These are phyloP conservation scores for Drosophila histrio DNA, from an alignment of 2,888 invertebrate species.

Conservation along the genomic window DNA sequence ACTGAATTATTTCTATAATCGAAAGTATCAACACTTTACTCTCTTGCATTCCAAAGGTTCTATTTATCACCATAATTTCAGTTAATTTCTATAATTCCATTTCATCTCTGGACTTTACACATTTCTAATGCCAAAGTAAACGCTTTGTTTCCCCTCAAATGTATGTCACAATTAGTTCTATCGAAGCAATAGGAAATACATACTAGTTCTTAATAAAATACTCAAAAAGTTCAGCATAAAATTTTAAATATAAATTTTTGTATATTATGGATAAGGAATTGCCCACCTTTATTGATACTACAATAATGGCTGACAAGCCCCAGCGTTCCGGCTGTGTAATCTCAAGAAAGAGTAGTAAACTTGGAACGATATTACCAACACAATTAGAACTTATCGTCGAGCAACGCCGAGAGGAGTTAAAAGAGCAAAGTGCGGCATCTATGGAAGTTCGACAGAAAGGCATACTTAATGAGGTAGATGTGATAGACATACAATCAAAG, in stretches of 20 bases:
- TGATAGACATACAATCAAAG: neutral
- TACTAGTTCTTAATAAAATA: neutral
- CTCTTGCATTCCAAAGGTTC: too few species aligned
- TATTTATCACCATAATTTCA: too few species aligned
- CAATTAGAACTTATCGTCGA: neutral
- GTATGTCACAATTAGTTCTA: neutral
- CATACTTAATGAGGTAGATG: slow-evolving; percentile 38
- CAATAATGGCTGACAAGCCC: neutral
- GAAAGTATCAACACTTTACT: too few species aligned
- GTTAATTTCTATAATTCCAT: neutral
- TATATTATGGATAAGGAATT: slow-evolving; percentile 19
- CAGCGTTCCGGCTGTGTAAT: neutral
- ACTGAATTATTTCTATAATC: too few species aligned
- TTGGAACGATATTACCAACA: neutral
- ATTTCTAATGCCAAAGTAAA: too few species aligned
- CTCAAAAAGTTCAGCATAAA: neutral
- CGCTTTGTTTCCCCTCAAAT: neutral
- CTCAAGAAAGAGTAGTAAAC: neutral
- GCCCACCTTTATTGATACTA: slow-evolving; percentile 5
- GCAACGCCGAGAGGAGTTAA: slow-evolving; percentile 20
- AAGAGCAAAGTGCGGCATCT: neutral
- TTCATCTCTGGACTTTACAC: neutral
- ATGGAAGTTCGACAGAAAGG: slow-evolving; percentile 6
- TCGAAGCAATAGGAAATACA: neutral
- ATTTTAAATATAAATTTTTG: neutral